phyloP scores from a whole-genome alignment of 2,113 vertebrate species.

The Rattus rattus region DNA sequence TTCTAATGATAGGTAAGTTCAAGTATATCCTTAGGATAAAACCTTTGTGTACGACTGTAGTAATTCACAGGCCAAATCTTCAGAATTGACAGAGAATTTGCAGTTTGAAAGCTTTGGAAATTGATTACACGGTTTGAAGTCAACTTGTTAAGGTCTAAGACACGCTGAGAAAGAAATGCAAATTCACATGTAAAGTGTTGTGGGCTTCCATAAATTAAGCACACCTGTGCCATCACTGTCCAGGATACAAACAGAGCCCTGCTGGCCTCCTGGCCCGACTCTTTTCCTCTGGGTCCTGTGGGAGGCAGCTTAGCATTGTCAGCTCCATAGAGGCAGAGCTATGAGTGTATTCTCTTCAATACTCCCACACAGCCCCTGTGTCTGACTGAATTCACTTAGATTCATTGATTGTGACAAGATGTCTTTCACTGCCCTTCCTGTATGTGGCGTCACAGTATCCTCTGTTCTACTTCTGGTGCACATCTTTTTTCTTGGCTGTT shows the following conservation, averaged over 20 bases:
- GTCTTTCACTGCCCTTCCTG: neutral
- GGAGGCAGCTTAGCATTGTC: neutral
- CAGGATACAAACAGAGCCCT: neutral
- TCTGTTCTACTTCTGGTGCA: neutral
- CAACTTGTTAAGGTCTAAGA: neutral
- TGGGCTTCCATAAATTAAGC: neutral
- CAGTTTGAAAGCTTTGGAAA: neutral
- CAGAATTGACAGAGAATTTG: neutral
- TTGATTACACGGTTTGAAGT: neutral
- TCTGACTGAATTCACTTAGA: neutral
- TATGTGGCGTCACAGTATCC: neutral
- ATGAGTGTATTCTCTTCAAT: neutral
- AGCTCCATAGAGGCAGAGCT: neutral
- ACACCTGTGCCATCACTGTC: neutral
- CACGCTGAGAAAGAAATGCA: neutral
- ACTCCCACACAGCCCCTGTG: neutral
- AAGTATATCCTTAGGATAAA: neutral
- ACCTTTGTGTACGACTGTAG: neutral
- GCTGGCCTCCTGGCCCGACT: neutral
- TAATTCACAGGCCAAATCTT: neutral
- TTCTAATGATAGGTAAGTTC: neutral
- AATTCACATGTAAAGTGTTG: neutral
- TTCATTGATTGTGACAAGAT: fast-evolving
- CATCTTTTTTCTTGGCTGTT: neutral
- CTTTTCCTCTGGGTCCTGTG: neutral